phyloP scores from a whole-genome alignment of 2,797 vertebrate genomes.

The Lateolabrax maculatus region DNA sequence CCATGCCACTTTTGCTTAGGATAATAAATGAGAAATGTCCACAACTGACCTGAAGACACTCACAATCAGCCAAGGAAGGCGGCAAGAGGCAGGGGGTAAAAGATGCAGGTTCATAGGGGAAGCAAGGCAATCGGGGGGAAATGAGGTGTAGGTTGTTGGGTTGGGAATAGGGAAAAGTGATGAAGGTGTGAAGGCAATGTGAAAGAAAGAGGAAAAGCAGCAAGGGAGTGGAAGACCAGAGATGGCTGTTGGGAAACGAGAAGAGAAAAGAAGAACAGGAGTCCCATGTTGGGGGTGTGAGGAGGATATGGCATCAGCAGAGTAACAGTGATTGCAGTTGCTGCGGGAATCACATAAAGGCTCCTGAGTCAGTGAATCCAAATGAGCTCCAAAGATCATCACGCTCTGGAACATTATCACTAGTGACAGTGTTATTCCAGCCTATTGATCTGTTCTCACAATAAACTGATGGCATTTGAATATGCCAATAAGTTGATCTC shows the following conservation, averaged over 20 bases:
- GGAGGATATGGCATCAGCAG: slow-evolving; percentile 43
- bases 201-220: slow-evolving; percentile 22
- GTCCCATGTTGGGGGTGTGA: background rate
- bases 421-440: slow-evolving; percentile 79
- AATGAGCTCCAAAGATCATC: slow-evolving; percentile 75
- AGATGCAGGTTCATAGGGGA: slow-evolving; percentile 29
- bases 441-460: slow-evolving; percentile 79
- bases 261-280: background rate
- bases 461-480: slow-evolving; percentile 84
- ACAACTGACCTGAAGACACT: slow-evolving; percentile 72
- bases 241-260: slow-evolving; percentile 27
- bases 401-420: slow-evolving; percentile 73
- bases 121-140: slow-evolving; percentile 24
- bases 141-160: slow-evolving; percentile 23
- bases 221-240: slow-evolving; percentile 7
- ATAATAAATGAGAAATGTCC: slow-evolving; percentile 86
- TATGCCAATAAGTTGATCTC: slow-evolving; percentile 80
- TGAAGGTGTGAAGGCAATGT: slow-evolving; percentile 11
- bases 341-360: slow-evolving; percentile 53
- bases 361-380: slow-evolving; percentile 74
- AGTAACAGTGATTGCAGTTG: slow-evolving; percentile 55
- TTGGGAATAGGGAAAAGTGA: slow-evolving; percentile 2
- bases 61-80: slow-evolving; percentile 60
- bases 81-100: slow-evolving; percentile 13
- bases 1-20: slow-evolving; percentile 82